phyloP scores from a whole-genome alignment of 2,888 invertebrate genomes.

The Drosophila suboccidentalis region DNA sequence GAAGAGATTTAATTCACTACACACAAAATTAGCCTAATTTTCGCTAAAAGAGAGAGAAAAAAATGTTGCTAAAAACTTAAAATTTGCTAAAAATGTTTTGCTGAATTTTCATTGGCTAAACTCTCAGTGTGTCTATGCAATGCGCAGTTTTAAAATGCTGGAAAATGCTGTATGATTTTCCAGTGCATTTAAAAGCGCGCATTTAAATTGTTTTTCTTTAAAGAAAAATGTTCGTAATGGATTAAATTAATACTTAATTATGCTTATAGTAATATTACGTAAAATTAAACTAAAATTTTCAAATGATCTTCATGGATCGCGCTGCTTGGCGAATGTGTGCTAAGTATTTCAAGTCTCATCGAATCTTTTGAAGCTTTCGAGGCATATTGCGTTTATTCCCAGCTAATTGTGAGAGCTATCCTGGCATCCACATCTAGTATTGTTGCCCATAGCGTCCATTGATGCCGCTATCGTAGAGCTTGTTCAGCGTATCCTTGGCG shows the following conservation, averaged over 20 bases:
- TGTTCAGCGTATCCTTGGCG: constrained; percentile 91
- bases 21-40: constrained; percentile 63
- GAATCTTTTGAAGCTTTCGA: constrained; percentile 81
- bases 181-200: constrained; percentile 81
- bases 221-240: constrained; percentile 19
- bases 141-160: constrained; percentile 83
- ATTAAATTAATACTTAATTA: constrained; percentile 55
- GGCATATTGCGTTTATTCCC: constrained; percentile 80
- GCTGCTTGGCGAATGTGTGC: constrained; percentile 60
- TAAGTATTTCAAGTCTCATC: constrained; percentile 74
- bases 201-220: constrained; percentile 50
- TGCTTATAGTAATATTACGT: constrained; percentile 39
- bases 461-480: constrained; percentile 95
- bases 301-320: constrained; percentile 63
- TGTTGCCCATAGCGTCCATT: constrained; percentile 87
- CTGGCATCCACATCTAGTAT: constrained; percentile 70
- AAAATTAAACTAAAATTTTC: constrained; percentile 65
- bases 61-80: constrained; percentile 23
- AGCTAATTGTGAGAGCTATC: constrained; percentile 71
- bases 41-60: constrained; percentile 44
- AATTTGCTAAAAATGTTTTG: constrained; percentile 31
- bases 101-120: constrained; percentile 32
- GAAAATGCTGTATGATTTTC: constrained; percentile 47
- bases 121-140: constrained; percentile 56
- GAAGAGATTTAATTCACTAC: constrained; percentile 55